Evolutionary conservation across 2,888 invertebrate genomes (phyloP).

Genomic region (Lapara coniferarum): DNA sequence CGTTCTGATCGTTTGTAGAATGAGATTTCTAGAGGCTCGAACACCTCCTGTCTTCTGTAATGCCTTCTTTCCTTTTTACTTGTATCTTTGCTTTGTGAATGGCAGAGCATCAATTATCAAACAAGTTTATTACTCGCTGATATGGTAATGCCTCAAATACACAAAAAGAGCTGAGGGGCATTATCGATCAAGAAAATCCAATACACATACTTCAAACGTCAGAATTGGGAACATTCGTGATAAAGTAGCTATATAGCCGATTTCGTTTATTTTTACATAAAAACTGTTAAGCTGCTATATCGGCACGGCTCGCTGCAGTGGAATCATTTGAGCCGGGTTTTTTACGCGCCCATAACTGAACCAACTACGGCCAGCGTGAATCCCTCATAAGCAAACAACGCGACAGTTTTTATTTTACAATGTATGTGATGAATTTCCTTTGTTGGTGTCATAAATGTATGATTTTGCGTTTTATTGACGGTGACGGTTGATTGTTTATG

Average conservation of each 20-base stretch:
- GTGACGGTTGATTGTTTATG: no score
- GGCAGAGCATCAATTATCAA: no score
- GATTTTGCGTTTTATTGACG: not conserved
- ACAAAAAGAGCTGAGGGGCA: no score
- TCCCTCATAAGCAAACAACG: conserved; percentile 46
- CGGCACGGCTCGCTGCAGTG: conserved; percentile 47
- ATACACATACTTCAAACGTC: not conserved
- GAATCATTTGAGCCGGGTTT: conserved; percentile 48
- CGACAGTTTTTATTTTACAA: conserved; percentile 21
- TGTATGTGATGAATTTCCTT: conserved; percentile 9
- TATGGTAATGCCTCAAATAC: no score
- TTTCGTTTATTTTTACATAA: conserved; percentile 29
- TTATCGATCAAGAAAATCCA: no score
- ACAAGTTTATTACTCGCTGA: no score
- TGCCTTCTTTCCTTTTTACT: no score
- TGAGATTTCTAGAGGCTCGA: no score
- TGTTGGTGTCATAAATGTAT: not conserved
- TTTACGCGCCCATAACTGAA: conserved; percentile 60
- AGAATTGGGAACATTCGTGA: not conserved
- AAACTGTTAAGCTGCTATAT: conserved; percentile 56
- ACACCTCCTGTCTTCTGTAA: no score
- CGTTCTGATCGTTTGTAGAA: no score
- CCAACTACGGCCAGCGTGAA: conserved; percentile 48
- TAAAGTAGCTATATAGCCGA: conserved; percentile 25
- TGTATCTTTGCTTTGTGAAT: no score